phyloP scores from a whole-genome alignment of 2,113 vertebrate species.

The Meriones unguiculatus region DNA sequence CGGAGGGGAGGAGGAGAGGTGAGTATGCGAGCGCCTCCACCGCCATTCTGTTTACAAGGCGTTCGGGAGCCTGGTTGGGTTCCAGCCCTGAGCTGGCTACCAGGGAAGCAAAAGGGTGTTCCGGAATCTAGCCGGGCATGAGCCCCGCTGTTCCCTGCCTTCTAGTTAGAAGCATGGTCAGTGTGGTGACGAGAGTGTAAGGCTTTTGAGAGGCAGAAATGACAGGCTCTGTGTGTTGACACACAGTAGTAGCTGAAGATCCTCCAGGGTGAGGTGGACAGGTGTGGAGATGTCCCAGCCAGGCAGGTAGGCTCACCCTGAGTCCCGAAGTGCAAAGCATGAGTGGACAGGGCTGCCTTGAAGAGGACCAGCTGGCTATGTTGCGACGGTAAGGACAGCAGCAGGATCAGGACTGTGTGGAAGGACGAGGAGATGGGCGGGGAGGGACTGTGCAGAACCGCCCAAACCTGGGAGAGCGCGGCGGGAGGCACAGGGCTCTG shows the following conservation, averaged over 20 bases:
- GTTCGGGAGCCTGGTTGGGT: not conserved
- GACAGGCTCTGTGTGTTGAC: not conserved
- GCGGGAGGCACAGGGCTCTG: no score
- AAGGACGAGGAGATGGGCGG: not conserved
- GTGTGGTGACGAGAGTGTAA: no score
- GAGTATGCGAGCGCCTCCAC: not conserved
- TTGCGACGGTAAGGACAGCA: not conserved
- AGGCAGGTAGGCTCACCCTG: not conserved
- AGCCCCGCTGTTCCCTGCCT: not conserved
- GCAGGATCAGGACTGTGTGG: not conserved
- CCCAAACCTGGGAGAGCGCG: no score
- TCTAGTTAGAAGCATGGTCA: not conserved
- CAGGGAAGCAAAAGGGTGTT: conserved; percentile 1
- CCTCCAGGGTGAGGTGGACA: not conserved
- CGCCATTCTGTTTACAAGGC: not conserved
- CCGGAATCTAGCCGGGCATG: not conserved
- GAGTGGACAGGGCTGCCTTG: not conserved
- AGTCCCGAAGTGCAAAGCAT: not conserved
- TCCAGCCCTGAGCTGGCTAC: not conserved
- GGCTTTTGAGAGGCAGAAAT: not conserved
- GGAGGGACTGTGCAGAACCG: not conserved
- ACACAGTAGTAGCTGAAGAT: not conserved
- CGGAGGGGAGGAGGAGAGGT: not conserved
- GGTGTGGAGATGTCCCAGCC: not conserved
- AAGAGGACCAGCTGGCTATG: not conserved